Evolutionary conservation across 2,113 vertebrate genomes (phyloP), one percentile per base, ranked within the genome.

Genomic region (Neoarius graeffei): DNA sequence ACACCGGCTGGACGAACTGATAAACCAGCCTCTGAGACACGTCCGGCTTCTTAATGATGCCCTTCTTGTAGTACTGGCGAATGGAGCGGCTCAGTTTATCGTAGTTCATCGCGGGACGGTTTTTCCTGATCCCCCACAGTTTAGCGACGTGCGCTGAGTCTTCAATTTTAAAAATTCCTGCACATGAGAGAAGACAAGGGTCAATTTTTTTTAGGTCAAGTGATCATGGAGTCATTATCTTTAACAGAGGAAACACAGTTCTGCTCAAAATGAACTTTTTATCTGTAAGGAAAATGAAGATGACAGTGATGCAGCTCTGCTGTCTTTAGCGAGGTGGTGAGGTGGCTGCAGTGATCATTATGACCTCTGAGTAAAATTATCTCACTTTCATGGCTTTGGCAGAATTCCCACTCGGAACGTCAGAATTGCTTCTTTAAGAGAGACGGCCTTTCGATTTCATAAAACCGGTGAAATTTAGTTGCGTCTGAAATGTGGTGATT

Each of bases 21-120:
- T 98, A 99, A 91, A 99, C 98, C 25, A 99, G 96, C 88, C 98
- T 96, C 93, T 98, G 97, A 67, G 98, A 99, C 69, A 98, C 95
- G 83, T 98, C 97, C 0, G 98, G 97, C 90, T 99, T 99, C 0
- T 97, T 95, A 84, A 99, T 99, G 92, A 99, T 99, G 7, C 98
- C 98, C 86, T 99, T 99, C 94, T 98, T 99, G 95, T 99, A 99
- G 94, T 99, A 99, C 95, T 99, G 98, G 17, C 98, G 97, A 91
- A 99, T 98, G 87, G 97, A 98, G 88, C 98, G 98, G 92, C 98
- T 99, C 92, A 99, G 95, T 91, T 99, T 99, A 94, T 98, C 98
- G 50, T 98, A 99, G 95, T 99, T 98, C 97, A 99, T 99, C 86
- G 98, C 98, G 0, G 98, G 98, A 0, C 97, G 97, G 93, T 98